Base-by-base conservation (phyloP, 2,797 vertebrate genomes). In the Eulemur albifrons region DNA sequence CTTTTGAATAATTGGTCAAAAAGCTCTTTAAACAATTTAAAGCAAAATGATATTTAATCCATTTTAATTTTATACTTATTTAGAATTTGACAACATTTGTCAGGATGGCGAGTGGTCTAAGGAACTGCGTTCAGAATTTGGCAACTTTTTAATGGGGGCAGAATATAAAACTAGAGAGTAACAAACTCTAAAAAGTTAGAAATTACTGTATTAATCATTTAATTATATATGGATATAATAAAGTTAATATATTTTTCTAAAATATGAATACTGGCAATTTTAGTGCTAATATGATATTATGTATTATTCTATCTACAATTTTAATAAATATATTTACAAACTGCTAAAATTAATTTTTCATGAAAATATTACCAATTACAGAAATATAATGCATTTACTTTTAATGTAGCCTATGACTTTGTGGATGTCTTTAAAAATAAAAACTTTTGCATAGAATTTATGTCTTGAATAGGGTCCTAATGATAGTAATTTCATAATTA, bases 311-410 rank as follows among this genome's bases (percentile, higher is more conserved):
- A 9, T 43, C 45, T 79, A 54, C 3, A 86, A n/a, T 79, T 79
- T 65, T 79, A n/a, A 61, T 14, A 79, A 79, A 15, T 50, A 43
- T n/a, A 67, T 75, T 75, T 76, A 88, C 17, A 94, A 88, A 72
- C 23, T 21, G 81, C 48, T 72, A 76, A 77, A 87, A 63, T 76
- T 59, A 11, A 59, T 82, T 85, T 83, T 38, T 65, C 17, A 84
- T 52, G 52, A 73, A 14, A 84, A 38, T 52, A 50, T 80, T 82
- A 70, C 32, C 38, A 73, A 80, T 65, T 76, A 35, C 5, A 73
- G 54, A 97, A 86, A 96, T 90, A 94, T 72, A 92, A 77, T 52
- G 21, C 77, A 92, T 91, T 97, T 95, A 94, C 75, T 95, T 97
- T 92, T 90, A 96, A 93, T 65, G 38, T 76, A 93, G 32, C 25